Base-by-base conservation (phyloP, 2,888 invertebrate species). In the Folsomia manolachei region DNA sequence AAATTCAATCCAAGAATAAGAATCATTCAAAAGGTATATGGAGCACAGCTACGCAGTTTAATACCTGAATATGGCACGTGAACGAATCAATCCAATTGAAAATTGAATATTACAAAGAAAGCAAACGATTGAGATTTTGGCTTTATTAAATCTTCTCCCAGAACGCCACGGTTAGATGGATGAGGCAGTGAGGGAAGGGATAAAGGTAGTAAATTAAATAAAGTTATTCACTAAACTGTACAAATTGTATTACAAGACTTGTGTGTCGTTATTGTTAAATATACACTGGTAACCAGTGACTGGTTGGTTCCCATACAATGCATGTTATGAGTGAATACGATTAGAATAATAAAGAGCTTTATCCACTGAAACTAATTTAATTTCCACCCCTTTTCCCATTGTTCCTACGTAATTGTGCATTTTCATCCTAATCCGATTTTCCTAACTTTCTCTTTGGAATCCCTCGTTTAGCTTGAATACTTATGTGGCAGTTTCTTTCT, bases 341-440 rank as follows among this genome's bases (percentile, higher is more conserved):
- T 63, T 63, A 63, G 27, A 26, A 63, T 26, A 25, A 25, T 63
- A 25, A 63, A 27, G 63, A 63, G 62, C 27, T 63, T 63, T 63
- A 63, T 63, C 63, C 63, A 63, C 63, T 63, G 63, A 66, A 66
- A 66, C 65, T 51, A 66, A 66, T 66, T 52, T 51, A 51, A 66
- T 66, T 52, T 66, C 19, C 52, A 14, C 65, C 51, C 65, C 21
- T 66, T 52, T 52, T 66, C 51, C n/a, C 19, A 56, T 56, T 56
- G 56, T 56, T n/a, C 19, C 56, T 4, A 14, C 56, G 56, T 56
- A 56, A 56, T 56, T 56, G 56, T n/a, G 21, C 56, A 56, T 56
- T 56, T 56, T 56, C 56, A 56, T 56, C 56, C 56, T 56, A 56
- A 56, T 56, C 56, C 56, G 21, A 56, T 56, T 56, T 56, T 56